Evolutionary conservation across 2,888 invertebrate genomes (phyloP), one percentile per base, ranked within the genome.

Genomic region (Dendrolimus pini): DNA sequence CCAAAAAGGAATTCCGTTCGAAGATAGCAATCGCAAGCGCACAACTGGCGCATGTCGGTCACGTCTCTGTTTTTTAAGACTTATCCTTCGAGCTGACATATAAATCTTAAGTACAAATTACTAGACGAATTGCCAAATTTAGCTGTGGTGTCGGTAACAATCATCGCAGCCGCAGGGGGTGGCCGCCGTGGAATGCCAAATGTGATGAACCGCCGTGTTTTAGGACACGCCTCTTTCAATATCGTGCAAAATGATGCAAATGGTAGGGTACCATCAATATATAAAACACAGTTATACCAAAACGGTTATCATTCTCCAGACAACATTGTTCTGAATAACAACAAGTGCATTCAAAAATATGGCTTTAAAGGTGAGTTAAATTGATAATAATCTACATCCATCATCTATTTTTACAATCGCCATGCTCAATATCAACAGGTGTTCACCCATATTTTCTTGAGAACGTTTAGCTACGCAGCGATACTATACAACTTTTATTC

Each of bases 231-330:
- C 71, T 66, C 68, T 65, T 69, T 65, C 67, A 69, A 74, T 75
- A 68, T 69, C 69, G 70, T 62, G 68, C 72, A 77, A 77, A 75
- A 74, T 75, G 67, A 66, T 62, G 58, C 63, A 47, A 62, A 61
- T 73, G 72, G 75, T 66, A 74, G 77, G 76, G 72, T 68, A 60
- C 61, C 68, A 68, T 65, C 66, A 65, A 78, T 80, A 80, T 80
- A 80, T 30, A 80, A 80, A 78, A 74, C 72, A 71, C 70, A 66
- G 69, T 60, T 60, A 61, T 61, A 61, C 67, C 60, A 58, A 61
- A 64, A 60, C 65, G 57, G 61, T 66, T 69, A 78, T 77, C 79
- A 80, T 74, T 78, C 78, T 62, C 55, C 59, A 60, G 64, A 66
- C 68, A 68, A 64, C 67, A 61, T 65, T 67, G 65, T 58, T 57